Base-by-base conservation (phyloP, 2,797 vertebrate genomes). In the Alosa sapidissima region DNA sequence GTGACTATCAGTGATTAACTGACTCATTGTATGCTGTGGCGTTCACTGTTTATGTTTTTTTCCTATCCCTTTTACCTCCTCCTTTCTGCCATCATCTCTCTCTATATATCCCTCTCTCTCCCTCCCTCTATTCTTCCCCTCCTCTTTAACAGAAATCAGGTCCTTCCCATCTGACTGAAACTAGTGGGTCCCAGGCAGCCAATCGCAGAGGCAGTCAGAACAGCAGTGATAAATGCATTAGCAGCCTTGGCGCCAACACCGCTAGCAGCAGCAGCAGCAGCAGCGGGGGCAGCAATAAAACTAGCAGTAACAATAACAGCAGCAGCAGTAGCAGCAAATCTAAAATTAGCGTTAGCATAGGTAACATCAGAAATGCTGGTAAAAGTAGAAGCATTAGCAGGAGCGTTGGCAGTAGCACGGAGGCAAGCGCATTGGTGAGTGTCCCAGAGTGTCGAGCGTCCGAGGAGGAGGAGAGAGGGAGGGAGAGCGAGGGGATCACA, bases 401-500 rank as follows among this genome's bases (percentile, higher is more conserved):
- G 24, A 65, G 78, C 81, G 78, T 85, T 87, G 89, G 89, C 84
- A 90, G 68, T 28, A 28, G 82, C 47, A 86, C 83, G 45, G 47
- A 21, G 21, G 5, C 62, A 81, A 81, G 33, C 85, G 41, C 19
- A 36, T 47, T 36, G 13, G 5, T 78, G 36, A 78, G 72, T 5
- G 41, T 6, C 72, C 41, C 72, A 21, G 72, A 47, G 41, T 47
- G 55, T 93, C 45, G 84, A 95, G 91, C 94, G 94, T 0, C 72
- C 19, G 94, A 95, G 84, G 93, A 94, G 28, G 94, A 94, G 0
- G 94, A 94, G 75, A 93, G 92, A 82, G 81, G 9, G 75, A 83
- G 6, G 2, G 14, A 85, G n/a, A 86, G 82, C 89, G 82, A 87
- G 6, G 81, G 84, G 52, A 47, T 84, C 21, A 85, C 84, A 21